Percentiles rank a stretch among this genome's conserved stretches.
Conservation (phyloP, 2,888 invertebrate genomes). For the Gryllus longicercus region DNA sequence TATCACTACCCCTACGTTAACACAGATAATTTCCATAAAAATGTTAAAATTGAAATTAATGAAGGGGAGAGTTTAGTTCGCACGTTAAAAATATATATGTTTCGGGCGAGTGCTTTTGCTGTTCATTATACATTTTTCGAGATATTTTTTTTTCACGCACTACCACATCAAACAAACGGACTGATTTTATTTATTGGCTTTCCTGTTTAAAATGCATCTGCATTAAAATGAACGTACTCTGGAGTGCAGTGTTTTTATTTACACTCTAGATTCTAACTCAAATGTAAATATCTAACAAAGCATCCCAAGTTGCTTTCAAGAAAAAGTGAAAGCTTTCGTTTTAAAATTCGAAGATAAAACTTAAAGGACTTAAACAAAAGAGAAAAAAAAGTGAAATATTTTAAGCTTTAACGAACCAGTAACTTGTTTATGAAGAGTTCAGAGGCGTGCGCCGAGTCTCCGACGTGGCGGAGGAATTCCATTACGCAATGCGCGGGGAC, state of each 20-base stretch:
- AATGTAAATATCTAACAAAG: slow-evolving; percentile 17
- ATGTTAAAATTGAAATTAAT: slow-evolving; percentile 17
- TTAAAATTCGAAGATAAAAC: slow-evolving; percentile 3
- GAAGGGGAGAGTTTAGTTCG: slow-evolving; percentile 2
- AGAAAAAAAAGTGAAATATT: background rate
- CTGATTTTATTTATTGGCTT: slow-evolving; percentile 9
- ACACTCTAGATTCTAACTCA: background rate
- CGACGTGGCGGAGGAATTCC: background rate
- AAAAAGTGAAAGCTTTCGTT: slow-evolving; percentile 1
- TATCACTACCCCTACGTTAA: background rate
- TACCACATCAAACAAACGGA: slow-evolving; percentile 3
- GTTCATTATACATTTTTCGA: slow-evolving; percentile 1
- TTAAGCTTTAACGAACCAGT: slow-evolving; percentile 17
- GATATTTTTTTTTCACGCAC: background rate
- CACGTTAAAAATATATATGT: slow-evolving; percentile 17
- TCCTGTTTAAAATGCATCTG: background rate
- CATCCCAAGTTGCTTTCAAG: background rate
- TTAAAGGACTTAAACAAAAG: slow-evolving; percentile 5
- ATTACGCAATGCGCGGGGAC: background rate
- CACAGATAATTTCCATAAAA: background rate
- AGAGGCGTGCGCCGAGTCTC: background rate
- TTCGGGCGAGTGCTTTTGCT: background rate
- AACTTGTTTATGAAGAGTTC: slow-evolving; percentile 8
- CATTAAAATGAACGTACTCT: background rate
- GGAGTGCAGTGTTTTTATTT: background rate